Base-by-base conservation (phyloP, 2,113 vertebrate genomes). In the Heterocephalus glaber region DNA sequence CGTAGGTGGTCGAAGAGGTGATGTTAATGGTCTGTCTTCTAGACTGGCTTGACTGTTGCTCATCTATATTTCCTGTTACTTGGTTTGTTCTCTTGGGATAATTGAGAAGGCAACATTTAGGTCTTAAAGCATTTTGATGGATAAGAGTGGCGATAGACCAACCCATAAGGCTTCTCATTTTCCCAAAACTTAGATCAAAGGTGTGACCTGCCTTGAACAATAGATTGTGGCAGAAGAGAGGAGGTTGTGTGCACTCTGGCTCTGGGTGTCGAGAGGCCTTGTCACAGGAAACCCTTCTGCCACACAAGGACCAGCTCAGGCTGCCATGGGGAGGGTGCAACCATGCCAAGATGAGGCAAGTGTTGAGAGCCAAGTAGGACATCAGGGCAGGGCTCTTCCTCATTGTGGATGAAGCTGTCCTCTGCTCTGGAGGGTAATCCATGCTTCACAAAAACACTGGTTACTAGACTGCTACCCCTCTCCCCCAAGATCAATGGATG, bases 311-410 rank as follows among this genome's bases (percentile, higher is more conserved):
- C 56, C 84, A 84, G 66, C 20, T 66, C 12, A 22, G 56, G 56
- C 22, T 41, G 54, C 9, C 41, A 60, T 90, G 24, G 61, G 33
- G 49, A 44, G 7, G 28, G 22, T 20, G 38, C 52, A 41, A 13
- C 7, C 17, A 6, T n/a, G 24, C 5, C 8, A 80, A 7, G 33
- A 38, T 2, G n/a, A 35, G n/a, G 92, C 92, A 74, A 88, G 96
- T 74, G 92, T 79, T 41, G 14, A 56, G 66, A 80, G 35, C 84
- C 90, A 96, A 95, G 93, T 94, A 94, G 2, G 30, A 4, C 74
- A 8, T 1, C 3, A 10, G 41, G 65, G 70, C 4, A 1, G 16
- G 0, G 4, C 91, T 74, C 58, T 86, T 95, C 94, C 90, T 85
- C 1, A 56, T 82, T 6, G 26, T 72, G 95, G 68, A 83, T 44